phyloP scores from a whole-genome alignment of 1,140 invertebrate genomes.

The Caenorhabditis elegans region WBcel235 BX284605.5:8955501-8956000 shows the following conservation, averaged over 20 bases:
- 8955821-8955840: not conserved
- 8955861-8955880: not conserved
- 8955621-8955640: not conserved
- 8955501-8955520: not conserved
- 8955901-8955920: not conserved
- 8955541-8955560: not conserved
- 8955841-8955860: not conserved
- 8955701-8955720: not conserved
- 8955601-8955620: not conserved
- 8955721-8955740: not conserved
- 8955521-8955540: not conserved
- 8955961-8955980: not conserved
- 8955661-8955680: not conserved
- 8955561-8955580: no score
- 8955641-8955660: not conserved
- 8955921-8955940: constrained; percentile 8
- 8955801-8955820: no score
- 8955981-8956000: not conserved
- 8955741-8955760: not conserved
- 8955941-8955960: not conserved
- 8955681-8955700: not conserved
- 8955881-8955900: not conserved
- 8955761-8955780: constrained; percentile 10
- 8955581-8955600: not conserved
- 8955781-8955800: not conserved